Evolutionary conservation across 2,888 invertebrate genomes (phyloP).

Genomic region (Tinea pellionella): DNA sequence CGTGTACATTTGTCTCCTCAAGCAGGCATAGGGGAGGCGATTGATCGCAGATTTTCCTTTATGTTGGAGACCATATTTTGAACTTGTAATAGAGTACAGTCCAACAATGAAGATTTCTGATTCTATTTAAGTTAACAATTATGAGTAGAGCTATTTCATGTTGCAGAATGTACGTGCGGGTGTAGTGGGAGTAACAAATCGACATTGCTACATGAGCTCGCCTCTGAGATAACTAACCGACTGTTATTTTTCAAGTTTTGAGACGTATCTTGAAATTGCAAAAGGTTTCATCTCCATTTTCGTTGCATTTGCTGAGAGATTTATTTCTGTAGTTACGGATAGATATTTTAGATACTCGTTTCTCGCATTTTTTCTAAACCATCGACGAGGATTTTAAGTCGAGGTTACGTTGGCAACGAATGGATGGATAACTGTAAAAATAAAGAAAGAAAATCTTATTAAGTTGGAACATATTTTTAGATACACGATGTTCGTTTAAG

Average conservation of each 20-base stretch:
- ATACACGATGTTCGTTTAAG: neutral
- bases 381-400: neutral
- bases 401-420: neutral
- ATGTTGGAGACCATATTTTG: no score
- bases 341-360: conserved; percentile 5
- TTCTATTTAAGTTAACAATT: conserved; percentile 6
- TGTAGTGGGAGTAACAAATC: conserved; percentile 9
- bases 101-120: neutral
- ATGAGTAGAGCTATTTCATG: conserved; percentile 4
- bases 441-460: neutral
- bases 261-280: conserved; percentile 9
- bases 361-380: neutral
- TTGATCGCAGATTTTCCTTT: no score
- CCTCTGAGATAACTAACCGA: conserved; percentile 6
- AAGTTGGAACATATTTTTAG: neutral
- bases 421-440: neutral
- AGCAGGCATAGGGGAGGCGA: no score
- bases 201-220: conserved; percentile 4
- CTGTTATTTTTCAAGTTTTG: conserved; percentile 9
- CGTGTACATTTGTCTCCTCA: no score
- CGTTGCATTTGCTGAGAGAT: conserved; percentile 9
- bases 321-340: neutral
- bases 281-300: conserved; percentile 10
- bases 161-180: neutral
- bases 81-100: neutral